These are phyloP conservation scores for Caretta caretta DNA, from an alignment of 2,113 vertebrate genomes.

Conservation along the genomic window DNA sequence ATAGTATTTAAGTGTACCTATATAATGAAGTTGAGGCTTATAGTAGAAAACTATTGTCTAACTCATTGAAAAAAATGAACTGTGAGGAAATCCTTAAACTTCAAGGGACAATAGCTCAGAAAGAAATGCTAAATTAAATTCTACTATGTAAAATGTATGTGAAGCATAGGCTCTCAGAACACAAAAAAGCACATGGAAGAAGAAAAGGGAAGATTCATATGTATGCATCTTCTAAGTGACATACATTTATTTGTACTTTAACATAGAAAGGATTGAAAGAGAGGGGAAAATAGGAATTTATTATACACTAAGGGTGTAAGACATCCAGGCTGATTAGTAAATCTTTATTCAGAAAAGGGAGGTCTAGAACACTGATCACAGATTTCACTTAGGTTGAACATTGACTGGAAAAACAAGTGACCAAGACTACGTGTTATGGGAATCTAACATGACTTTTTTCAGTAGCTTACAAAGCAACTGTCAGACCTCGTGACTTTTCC, in stretches of 20 bases:
- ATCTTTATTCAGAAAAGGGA: not conserved
- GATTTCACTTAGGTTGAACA: not conserved
- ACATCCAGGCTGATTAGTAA: not conserved
- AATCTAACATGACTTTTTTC: not conserved
- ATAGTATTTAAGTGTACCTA: conserved; percentile 3
- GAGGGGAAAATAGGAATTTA: not conserved
- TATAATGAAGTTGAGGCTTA: not conserved
- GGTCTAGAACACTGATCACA: not conserved
- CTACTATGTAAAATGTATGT: not conserved
- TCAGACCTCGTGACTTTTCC: not conserved
- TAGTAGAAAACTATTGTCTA: not conserved
- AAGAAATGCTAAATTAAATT: not conserved
- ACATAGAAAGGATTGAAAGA: not conserved
- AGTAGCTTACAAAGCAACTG: not conserved
- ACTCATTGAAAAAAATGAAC: not conserved
- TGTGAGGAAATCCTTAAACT: not conserved
- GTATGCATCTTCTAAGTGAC: not conserved
- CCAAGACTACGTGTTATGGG: not conserved
- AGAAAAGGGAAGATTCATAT: not conserved
- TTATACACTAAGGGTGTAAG: not conserved
- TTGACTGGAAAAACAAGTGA: not conserved
- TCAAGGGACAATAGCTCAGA: not conserved
- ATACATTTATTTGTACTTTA: not conserved
- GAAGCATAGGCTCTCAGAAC: not conserved
- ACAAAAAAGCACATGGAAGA: not conserved